Base-by-base conservation (phyloP, 2,888 invertebrate genomes). In the Entomobrya multifasciata region DNA sequence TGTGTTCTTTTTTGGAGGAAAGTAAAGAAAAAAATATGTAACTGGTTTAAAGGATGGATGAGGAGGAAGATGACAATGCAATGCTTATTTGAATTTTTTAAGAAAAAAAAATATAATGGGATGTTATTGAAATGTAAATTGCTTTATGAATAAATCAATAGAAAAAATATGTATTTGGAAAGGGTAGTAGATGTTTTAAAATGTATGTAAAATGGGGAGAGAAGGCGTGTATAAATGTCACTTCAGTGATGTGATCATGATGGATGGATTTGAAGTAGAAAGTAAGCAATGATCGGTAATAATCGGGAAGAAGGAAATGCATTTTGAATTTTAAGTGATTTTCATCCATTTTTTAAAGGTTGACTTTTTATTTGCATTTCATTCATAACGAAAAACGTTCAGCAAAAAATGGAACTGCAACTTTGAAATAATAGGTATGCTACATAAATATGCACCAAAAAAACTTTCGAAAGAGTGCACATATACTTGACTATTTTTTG, bases 301-400 rank as follows among this genome's bases (percentile, higher is more conserved):
- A 3, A 20, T 20, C 20, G 20, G 5, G 20, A 15, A 20, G 55
- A 55, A 20, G 17, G 20, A 55, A 55, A 55, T 55, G 55, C 55
- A 55, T 55, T 55, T 55, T 55, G 55, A 55, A 55, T 55, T 55
- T 55, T 55, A 22, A 55, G 55, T 55, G 55, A 15, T n/a, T n/a
- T n/a, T n/a, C n/a, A n/a, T n/a, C n/a, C n/a, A n/a, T n/a, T n/a
- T n/a, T n/a, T n/a, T n/a, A n/a, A n/a, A n/a, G n/a, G n/a, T n/a
- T n/a, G n/a, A n/a, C n/a, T n/a, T n/a, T n/a, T n/a, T n/a, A n/a
- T n/a, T n/a, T n/a, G n/a, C n/a, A n/a, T n/a, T n/a, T n/a, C n/a
- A n/a, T n/a, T n/a, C n/a, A n/a, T n/a, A n/a, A n/a, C n/a, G n/a
- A n/a, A n/a, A n/a, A n/a, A n/a, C n/a, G n/a, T n/a, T n/a, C n/a